Percentiles rank a stretch among this genome's conserved stretches.
Conservation (phyloP, 2,797 vertebrate genomes). For the Sebastes glaucus region DNA sequence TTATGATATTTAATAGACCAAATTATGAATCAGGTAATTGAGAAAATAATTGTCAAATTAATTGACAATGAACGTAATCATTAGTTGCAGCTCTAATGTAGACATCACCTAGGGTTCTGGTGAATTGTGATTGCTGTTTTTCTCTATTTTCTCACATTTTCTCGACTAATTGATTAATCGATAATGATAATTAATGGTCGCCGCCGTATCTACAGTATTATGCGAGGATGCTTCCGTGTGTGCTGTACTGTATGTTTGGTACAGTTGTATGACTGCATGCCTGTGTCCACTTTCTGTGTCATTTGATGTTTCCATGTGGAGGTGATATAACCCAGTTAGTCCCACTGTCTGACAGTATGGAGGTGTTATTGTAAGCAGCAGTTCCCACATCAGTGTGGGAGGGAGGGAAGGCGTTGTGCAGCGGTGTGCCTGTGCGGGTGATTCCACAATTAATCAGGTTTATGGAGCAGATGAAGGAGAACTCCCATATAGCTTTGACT, state of each 20-base stretch:
- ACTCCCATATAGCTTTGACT: not conserved
- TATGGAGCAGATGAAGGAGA: constrained; percentile 34
- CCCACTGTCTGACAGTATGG: constrained; percentile 1
- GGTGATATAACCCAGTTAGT: constrained; percentile 26
- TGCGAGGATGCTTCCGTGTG: not conserved
- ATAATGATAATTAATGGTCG: not conserved
- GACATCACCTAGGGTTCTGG: not conserved
- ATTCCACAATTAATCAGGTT: constrained; percentile 48
- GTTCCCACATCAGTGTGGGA: constrained; percentile 13
- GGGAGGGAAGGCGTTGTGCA: not conserved
- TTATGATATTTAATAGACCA: no score
- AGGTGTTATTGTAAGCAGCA: constrained; percentile 12
- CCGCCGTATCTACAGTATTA: not conserved
- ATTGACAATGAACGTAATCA: not conserved
- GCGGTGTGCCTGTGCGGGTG: not conserved
- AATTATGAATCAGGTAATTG: no score
- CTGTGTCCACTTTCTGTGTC: not conserved
- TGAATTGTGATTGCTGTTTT: not conserved
- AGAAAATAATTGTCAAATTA: not conserved
- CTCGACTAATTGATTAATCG: not conserved
- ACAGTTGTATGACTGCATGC: not conserved
- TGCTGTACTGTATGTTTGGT: not conserved
- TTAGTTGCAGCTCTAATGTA: not conserved
- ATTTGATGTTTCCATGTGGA: constrained; percentile 3
- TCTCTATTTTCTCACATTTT: not conserved